Percentiles rank a stretch among this genome's conserved stretches.
Conservation (phyloP, 35 echinoderm and acorn worm genomes). For the Stichopus chloronotus region DNA sequence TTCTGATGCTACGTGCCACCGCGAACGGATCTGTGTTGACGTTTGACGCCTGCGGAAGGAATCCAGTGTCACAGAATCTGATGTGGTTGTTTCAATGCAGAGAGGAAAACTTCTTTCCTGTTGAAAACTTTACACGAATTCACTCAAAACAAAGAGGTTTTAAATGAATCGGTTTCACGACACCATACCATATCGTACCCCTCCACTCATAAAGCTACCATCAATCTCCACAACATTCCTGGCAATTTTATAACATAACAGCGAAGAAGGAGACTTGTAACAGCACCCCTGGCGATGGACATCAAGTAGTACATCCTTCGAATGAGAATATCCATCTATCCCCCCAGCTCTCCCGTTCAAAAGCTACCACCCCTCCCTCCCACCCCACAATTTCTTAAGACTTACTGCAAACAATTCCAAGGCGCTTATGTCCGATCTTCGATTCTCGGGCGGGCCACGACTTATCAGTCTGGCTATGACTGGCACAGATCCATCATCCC, state of each 20-base stretch:
- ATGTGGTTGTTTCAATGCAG: not conserved
- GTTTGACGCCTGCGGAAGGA: conserved; percentile 78
- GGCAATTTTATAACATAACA: too few relatives aligned
- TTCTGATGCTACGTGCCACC: conserved; percentile 64
- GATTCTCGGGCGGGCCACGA: conserved; percentile 72
- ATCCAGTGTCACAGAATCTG: not conserved
- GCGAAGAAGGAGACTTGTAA: too few relatives aligned
- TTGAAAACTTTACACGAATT: not conserved
- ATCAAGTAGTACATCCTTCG: too few relatives aligned
- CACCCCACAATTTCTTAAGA: not conserved
- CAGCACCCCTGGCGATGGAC: too few relatives aligned
- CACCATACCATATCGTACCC: too few relatives aligned
- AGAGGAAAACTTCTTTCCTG: not conserved
- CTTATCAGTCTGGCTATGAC: conserved; percentile 85
- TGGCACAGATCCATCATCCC: conserved; percentile 72
- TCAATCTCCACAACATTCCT: too few relatives aligned
- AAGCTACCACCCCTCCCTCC: not conserved
- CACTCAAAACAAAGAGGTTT: not conserved
- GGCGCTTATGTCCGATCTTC: conserved; percentile 74
- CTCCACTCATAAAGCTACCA: too few relatives aligned
- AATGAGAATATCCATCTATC: too few relatives aligned
- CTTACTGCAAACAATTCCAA: conserved; percentile 96
- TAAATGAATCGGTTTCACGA: too few relatives aligned
- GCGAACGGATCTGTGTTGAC: conserved; percentile 85
- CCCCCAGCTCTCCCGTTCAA: too few relatives aligned